Base-by-base conservation (phyloP, 2,888 invertebrate genomes). In the Biston betularia region DNA sequence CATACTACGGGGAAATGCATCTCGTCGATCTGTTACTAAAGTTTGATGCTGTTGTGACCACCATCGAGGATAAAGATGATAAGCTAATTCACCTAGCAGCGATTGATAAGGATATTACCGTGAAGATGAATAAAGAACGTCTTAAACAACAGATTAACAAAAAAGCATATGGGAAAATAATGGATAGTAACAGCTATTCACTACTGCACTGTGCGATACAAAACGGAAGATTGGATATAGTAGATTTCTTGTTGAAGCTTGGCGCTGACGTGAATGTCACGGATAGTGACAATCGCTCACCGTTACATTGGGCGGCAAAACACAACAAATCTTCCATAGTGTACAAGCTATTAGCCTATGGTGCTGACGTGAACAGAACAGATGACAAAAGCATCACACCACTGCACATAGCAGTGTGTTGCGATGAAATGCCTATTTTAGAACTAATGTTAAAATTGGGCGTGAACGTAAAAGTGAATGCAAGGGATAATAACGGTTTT, bases 201-300 rank as follows among this genome's bases (percentile, higher is more conserved):
- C 14, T 15, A 12, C 46, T 46, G 15, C 14, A 46, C 9, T 11
- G 10, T 6, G 46, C 46, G 15, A 15, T 15, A 1, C 14, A 14
- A n/a, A 5, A 8, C 6, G 14, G 14, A 46, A 9, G 6, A 14
- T 14, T 15, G n/a, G n/a, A n/a, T 14, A n/a, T 46, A 2, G 9
- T 46, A 6, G 15, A 46, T 14, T 14, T n/a, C 15, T 70, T 80
- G 0, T 67, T 78, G 55, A 50, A 71, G 10, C 69, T 33, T 46
- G 74, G 75, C 46, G 76, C 80, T 10, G 33, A 70, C 11, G 8
- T 68, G 12, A 65, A n/a, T 59, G 55, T 11, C 60, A 54, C 15
- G 79, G 79, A 35, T 62, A 44, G 5, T n/a, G 69, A 75, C 33
- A 66, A 67, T 45, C 60, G 72, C 61, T 75, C 75, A 6, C 75